Evolutionary conservation across 2,888 invertebrate species (phyloP).

Genomic region (Xiphydria camelus): DNA sequence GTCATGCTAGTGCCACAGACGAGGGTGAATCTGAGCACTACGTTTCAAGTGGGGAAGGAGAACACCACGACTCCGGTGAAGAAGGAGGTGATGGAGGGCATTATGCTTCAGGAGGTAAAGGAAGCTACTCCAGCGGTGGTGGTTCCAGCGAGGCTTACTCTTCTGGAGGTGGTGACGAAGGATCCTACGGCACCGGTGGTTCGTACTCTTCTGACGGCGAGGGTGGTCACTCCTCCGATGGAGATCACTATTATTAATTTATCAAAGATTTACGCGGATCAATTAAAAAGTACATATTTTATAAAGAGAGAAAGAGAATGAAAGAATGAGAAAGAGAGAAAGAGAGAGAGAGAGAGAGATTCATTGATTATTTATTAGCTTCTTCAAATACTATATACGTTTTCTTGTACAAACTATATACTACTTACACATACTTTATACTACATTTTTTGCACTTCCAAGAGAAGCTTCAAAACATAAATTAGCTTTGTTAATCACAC

Average conservation of each 20-base stretch:
- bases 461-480: no score
- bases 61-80: constrained; percentile 25
- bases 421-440: no score
- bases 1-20: constrained; percentile 29
- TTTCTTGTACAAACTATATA: no score
- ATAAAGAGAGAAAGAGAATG: no score
- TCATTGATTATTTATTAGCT: no score
- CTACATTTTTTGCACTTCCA: no score
- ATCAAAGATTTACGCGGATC: background rate
- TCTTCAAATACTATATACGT: no score
- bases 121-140: constrained; percentile 37
- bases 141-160: constrained; percentile 38
- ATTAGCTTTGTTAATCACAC: no score
- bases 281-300: no score
- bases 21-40: constrained; percentile 23
- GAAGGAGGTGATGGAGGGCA: constrained; percentile 30
- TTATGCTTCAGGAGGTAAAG: constrained; percentile 30
- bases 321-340: no score
- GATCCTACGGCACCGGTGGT: constrained; percentile 33
- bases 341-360: no score
- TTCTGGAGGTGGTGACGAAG: constrained; percentile 33
- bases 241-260: constrained; percentile 21
- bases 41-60: background rate
- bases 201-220: constrained; percentile 37
- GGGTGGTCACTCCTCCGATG: constrained; percentile 29